Evolutionary conservation across 30 jellyfish, hydroid and myxozoan species (phyloP).

Genomic region (Cassiopea xamachana): DNA sequence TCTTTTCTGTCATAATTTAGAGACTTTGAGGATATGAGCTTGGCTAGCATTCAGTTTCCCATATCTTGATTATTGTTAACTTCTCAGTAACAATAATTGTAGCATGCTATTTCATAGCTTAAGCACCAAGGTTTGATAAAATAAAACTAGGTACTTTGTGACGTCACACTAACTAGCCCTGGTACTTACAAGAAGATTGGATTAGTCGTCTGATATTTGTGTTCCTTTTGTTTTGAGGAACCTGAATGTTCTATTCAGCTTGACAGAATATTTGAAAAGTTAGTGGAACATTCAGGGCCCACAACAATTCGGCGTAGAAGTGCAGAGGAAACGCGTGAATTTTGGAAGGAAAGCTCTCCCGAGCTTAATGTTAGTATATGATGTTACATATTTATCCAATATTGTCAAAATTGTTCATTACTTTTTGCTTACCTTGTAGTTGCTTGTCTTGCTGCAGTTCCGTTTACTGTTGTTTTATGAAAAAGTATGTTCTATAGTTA

Average conservation of each 20-base stretch:
- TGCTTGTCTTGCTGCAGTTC: not conserved
- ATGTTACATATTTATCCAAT: not conserved
- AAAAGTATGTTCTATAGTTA: no score
- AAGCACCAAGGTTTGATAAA: no score
- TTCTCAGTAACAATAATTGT: no score
- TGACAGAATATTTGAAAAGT: constrained; percentile 70
- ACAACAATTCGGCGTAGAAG: constrained; percentile 58
- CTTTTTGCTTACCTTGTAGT: not conserved
- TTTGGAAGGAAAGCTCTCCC: constrained; percentile 92
- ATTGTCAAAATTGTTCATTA: not conserved
- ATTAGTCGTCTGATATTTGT: no score
- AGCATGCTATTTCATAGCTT: no score
- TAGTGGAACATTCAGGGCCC: constrained; percentile 75
- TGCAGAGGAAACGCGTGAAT: constrained; percentile 81
- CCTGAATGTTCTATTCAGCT: constrained; percentile 51
- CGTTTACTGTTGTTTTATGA: not conserved
- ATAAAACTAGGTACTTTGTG: no score
- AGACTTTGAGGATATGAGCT: no score
- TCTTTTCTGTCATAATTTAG: no score
- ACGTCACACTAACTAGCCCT: no score
- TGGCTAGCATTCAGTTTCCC: no score
- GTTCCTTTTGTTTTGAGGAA: constrained; percentile 1
- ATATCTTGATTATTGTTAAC: no score
- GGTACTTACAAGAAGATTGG: no score
- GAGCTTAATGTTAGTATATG: constrained; percentile 68